Conservation (phyloP, 1,140 invertebrate species). For the Propsilocerus akamusi region DNA sequence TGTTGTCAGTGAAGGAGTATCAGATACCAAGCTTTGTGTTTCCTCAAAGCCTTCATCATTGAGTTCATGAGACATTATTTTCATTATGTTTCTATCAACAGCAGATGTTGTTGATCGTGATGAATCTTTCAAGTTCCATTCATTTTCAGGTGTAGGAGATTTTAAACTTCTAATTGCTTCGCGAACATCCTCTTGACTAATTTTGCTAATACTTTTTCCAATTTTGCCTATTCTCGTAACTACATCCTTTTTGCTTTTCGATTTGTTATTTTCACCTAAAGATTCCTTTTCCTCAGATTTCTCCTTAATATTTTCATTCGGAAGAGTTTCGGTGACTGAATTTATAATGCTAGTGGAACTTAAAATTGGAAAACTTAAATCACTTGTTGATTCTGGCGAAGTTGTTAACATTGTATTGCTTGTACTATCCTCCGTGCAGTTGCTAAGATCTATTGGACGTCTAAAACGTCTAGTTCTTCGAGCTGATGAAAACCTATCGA, state of each 20-base stretch:
- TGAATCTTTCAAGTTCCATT: constrained; percentile 23
- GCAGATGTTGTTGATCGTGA: constrained; percentile 21
- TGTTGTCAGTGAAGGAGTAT: constrained; percentile 48
- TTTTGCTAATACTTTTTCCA: constrained; percentile 29
- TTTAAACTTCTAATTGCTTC: constrained; percentile 38
- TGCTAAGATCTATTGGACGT: constrained; percentile 40
- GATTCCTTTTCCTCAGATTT: constrained; percentile 19
- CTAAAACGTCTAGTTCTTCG: constrained; percentile 67
- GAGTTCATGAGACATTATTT: constrained; percentile 35
- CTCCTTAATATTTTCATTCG: constrained; percentile 12
- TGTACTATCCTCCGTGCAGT: constrained; percentile 30
- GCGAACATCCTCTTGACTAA: constrained; percentile 40
- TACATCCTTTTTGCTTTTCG: constrained; percentile 10
- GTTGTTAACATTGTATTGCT: constrained; percentile 24
- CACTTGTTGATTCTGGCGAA: constrained; percentile 19
- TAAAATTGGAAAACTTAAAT: constrained; percentile 26
- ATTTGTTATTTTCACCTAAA: constrained; percentile 18
- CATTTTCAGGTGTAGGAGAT: constrained; percentile 31
- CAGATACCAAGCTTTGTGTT: constrained; percentile 59
- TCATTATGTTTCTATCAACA: constrained; percentile 11
- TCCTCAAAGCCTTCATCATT: constrained; percentile 84
- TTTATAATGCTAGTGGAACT: constrained; percentile 15
- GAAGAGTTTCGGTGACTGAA: constrained; percentile 24
- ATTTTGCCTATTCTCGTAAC: constrained; percentile 27
- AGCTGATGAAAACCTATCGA: constrained; percentile 64